Evolutionary conservation across 2,797 vertebrate species (phyloP).

Genomic region (Psittacula derbiana): DNA sequence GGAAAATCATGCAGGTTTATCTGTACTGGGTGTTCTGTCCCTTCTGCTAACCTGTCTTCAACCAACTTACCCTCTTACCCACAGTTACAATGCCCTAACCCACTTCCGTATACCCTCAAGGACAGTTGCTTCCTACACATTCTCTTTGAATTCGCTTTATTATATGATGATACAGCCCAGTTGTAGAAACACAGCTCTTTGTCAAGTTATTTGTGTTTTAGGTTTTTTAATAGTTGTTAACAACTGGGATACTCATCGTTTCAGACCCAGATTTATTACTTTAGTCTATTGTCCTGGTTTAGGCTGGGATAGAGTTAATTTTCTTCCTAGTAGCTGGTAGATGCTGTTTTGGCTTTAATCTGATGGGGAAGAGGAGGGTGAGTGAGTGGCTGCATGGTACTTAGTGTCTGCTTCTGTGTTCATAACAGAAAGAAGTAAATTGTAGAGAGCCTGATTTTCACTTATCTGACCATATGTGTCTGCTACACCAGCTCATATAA

Average conservation of each 20-base stretch:
- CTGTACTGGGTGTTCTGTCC: neutral
- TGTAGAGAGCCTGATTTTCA: neutral
- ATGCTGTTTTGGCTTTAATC: neutral
- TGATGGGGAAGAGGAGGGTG: neutral
- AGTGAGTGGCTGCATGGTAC: neutral
- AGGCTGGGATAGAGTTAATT: neutral
- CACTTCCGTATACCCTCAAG: neutral
- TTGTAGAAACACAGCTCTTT: neutral
- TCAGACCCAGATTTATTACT: neutral
- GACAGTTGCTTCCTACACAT: neutral
- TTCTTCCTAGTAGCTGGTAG: neutral
- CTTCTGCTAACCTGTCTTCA: no score
- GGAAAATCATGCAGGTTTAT: neutral
- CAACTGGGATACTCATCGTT: neutral
- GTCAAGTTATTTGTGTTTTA: neutral
- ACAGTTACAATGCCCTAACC: neutral
- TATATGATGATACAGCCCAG: neutral
- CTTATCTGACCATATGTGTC: neutral
- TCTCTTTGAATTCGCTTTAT: neutral
- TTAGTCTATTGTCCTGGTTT: neutral
- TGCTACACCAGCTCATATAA: neutral
- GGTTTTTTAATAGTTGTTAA: neutral
- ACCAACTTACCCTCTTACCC: neutral
- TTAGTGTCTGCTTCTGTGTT: neutral
- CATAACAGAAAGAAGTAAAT: neutral